Evolutionary conservation across 2,888 invertebrate genomes (phyloP), one percentile per base, ranked within the genome.

Genomic region (Salticus scenicus): DNA sequence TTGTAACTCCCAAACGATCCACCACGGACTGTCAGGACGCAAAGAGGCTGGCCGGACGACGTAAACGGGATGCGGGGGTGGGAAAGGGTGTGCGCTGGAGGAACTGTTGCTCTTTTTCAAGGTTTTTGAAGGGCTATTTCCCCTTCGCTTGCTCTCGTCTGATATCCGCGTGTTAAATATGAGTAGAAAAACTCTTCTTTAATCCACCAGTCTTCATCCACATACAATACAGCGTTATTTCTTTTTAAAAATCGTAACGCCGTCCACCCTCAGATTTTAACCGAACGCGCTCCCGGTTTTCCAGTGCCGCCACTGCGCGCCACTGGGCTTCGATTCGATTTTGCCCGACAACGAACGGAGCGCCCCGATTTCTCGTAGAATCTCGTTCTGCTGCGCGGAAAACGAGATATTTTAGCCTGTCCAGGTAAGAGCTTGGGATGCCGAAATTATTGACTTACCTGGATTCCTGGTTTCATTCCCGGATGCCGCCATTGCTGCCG

Each of bases 391-490:
- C 30, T 41, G 37, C 51, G 33, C 27, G 66, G 51, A 41, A 28
- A 27, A 64, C 24, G 71, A 71, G 41, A 47, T 72, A 63, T 20
- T 67, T 41, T 57, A 20, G 31, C 69, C 66, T 27, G 71, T 57
- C 69, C 71, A 85, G 85, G 83, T 83, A 76, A 63, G 83, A 51
- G 47, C 41, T 27, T n/a, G 51, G 41, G 70, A 42, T 70, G 74
- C 76, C 66, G 74, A 76, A 80, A 86, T 75, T 86, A 86, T 86
- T 86, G 86, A 86, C 79, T 86, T 86, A 86, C 86, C 86, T 86
- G 86, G 77, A 77, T 74, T 51, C 69, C 76, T 30, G 73, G 75
- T 41, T 79, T 67, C 42, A 17, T 47, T 69, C 27, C 70, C 70
- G 31, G 57, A 37, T 63, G 71, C 42, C 72, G 67, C 76, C 71